These are phyloP conservation scores for Patella caerulea DNA, from an alignment of 2,888 invertebrate genomes.

Conservation along the genomic window DNA sequence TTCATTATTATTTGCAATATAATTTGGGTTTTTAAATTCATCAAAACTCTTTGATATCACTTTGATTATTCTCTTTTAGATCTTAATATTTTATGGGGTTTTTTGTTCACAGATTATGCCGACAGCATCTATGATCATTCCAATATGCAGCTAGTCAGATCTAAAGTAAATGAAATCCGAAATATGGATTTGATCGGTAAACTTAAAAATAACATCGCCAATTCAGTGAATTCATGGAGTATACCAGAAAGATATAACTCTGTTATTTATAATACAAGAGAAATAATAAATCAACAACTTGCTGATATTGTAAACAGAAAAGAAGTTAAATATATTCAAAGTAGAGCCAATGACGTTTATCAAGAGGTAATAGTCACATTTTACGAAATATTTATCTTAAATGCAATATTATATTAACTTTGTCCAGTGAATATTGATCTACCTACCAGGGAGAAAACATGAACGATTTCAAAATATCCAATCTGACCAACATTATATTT, in stretches of 20 bases:
- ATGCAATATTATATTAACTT: too few species aligned
- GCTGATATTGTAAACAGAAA: constrained; percentile 12
- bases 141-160: neutral
- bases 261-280: constrained; percentile 8
- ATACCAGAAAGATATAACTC: constrained; percentile 2
- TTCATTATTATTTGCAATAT: too few species aligned
- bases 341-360: constrained; percentile 16
- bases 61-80: too few species aligned
- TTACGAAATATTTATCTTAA: too few species aligned
- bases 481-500: too few species aligned
- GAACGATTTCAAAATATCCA: too few species aligned
- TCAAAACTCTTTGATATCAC: too few species aligned
- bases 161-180: constrained; percentile 8
- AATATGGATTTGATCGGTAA: constrained; percentile 7
- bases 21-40: too few species aligned
- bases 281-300: constrained; percentile 11
- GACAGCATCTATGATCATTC: constrained; percentile 16
- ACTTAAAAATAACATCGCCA: neutral
- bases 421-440: too few species aligned
- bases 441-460: too few species aligned
- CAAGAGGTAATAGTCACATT: constrained; percentile 14
- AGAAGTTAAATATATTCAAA: constrained; percentile 13
- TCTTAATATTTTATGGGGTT: too few species aligned
- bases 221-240: neutral
- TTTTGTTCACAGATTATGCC: constrained; percentile 9